phyloP scores from a whole-genome alignment of 2,113 vertebrate species.

The Hiodon tergisus region DNA sequence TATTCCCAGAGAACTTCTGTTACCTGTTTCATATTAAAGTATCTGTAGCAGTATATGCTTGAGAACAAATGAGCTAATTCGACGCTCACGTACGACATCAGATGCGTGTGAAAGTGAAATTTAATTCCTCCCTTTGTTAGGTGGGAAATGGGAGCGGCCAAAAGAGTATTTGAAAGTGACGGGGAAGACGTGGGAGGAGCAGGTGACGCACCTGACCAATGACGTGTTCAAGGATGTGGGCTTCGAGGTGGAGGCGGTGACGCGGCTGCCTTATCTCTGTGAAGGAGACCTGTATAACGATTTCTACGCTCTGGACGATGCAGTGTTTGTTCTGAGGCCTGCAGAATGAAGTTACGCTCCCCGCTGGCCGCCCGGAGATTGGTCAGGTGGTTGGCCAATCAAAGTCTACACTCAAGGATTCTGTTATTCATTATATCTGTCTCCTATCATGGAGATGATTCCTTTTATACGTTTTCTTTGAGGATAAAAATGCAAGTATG shows the following conservation, averaged over 20 bases:
- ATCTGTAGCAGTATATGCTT: background rate
- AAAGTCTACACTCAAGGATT: background rate
- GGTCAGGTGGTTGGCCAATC: background rate
- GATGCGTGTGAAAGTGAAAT: background rate
- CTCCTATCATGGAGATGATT: too few species aligned
- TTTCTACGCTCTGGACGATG: conserved; percentile 92
- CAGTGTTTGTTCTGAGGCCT: conserved; percentile 83
- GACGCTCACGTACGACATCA: too few species aligned
- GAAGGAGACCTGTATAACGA: conserved; percentile 97
- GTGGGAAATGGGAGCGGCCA: conserved; percentile 91
- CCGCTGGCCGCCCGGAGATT: background rate
- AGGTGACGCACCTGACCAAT: conserved; percentile 80
- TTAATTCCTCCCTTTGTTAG: conserved; percentile 45
- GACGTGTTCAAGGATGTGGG: conserved; percentile 78
- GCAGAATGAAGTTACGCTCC: conserved; percentile 16
- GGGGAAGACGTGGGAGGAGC: conserved; percentile 92
- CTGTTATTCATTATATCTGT: background rate
- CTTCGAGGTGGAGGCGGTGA: conserved; percentile 86
- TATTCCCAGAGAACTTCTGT: too few species aligned
- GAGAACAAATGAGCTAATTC: background rate
- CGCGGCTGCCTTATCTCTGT: conserved; percentile 91
- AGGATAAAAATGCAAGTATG: too few species aligned
- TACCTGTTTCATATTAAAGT: too few species aligned
- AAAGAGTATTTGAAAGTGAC: conserved; percentile 76
- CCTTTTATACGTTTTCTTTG: too few species aligned